These are phyloP conservation scores for Falco concolor DNA, from an alignment of 2,797 vertebrate species.

Conservation along the genomic window DNA sequence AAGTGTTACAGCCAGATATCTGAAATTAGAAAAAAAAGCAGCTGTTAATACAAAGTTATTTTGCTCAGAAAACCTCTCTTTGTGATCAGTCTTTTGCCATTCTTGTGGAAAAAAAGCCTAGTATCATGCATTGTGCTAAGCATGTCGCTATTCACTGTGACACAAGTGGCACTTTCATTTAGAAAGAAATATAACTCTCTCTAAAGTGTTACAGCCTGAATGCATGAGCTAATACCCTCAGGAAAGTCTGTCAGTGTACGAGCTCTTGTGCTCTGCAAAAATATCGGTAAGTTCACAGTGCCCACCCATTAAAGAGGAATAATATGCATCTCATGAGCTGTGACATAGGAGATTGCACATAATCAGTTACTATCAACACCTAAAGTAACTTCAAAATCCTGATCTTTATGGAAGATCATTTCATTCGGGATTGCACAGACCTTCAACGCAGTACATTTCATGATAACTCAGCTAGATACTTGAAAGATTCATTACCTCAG, in stretches of 20 bases:
- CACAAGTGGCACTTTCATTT: background rate
- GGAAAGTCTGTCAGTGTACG: background rate
- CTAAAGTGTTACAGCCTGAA: background rate
- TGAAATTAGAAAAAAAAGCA: constrained; percentile 73
- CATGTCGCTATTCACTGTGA: background rate
- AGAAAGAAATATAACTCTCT: background rate
- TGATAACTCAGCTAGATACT: background rate
- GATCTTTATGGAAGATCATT: background rate
- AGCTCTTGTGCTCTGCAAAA: background rate
- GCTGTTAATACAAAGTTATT: background rate
- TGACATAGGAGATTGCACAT: background rate
- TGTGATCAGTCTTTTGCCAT: background rate
- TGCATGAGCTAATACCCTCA: background rate
- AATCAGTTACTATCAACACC: background rate
- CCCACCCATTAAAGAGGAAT: background rate
- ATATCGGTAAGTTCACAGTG: background rate
- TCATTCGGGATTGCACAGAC: background rate
- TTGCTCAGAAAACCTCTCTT: background rate
- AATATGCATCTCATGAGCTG: background rate
- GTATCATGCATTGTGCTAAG: background rate
- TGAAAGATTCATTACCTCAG: background rate
- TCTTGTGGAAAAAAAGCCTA: background rate
- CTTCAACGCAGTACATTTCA: background rate
- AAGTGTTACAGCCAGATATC: constrained; percentile 85
- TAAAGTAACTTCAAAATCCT: background rate